These are phyloP conservation scores for Scotopteryx bipunctaria DNA, from an alignment of 2,888 invertebrate species.

Conservation along the genomic window DNA sequence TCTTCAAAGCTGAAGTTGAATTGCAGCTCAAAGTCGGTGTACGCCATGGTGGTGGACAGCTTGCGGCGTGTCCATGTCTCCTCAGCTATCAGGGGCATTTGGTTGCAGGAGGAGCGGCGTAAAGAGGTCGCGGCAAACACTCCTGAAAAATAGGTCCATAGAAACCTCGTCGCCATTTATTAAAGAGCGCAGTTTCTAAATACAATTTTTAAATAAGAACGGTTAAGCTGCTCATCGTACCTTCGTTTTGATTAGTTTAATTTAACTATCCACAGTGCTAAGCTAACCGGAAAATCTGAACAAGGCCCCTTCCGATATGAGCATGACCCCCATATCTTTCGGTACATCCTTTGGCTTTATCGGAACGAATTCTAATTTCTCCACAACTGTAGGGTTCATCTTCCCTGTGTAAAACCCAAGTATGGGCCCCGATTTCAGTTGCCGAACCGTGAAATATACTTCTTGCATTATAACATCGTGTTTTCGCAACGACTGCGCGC, in stretches of 20 bases:
- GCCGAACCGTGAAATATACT: slow-evolving; percentile 44
- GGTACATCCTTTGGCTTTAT: slow-evolving; percentile 24
- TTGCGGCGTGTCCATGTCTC: slow-evolving; percentile 45
- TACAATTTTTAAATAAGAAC: no score
- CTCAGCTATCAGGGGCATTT: slow-evolving; percentile 49
- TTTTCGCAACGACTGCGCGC: slow-evolving; percentile 44
- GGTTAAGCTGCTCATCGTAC: no score
- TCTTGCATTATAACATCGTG: slow-evolving; percentile 61
- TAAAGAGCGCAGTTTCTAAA: no score
- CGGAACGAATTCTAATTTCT: slow-evolving; percentile 35
- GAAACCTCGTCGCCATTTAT: no score
- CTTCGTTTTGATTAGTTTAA: no score
- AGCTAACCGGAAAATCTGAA: slow-evolving; percentile 57
- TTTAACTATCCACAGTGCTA: neutral
- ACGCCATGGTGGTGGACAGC: slow-evolving; percentile 56
- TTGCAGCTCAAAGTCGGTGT: slow-evolving; percentile 59
- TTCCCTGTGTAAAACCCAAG: slow-evolving; percentile 67
- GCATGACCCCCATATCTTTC: slow-evolving; percentile 41
- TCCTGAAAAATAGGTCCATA: slow-evolving; percentile 39
- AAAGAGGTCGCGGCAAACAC: slow-evolving; percentile 45
- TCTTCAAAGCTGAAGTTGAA: slow-evolving; percentile 50
- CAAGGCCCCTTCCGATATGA: slow-evolving; percentile 51
- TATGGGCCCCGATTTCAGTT: slow-evolving; percentile 46
- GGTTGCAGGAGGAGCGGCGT: slow-evolving; percentile 43
- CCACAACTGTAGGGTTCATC: slow-evolving; percentile 48